A percentile compares a stretch with the other conserved stretches of the same genome.
Evolutionary conservation across 2,888 invertebrate species (phyloP).

Genomic region (Xylocampa areola): DNA sequence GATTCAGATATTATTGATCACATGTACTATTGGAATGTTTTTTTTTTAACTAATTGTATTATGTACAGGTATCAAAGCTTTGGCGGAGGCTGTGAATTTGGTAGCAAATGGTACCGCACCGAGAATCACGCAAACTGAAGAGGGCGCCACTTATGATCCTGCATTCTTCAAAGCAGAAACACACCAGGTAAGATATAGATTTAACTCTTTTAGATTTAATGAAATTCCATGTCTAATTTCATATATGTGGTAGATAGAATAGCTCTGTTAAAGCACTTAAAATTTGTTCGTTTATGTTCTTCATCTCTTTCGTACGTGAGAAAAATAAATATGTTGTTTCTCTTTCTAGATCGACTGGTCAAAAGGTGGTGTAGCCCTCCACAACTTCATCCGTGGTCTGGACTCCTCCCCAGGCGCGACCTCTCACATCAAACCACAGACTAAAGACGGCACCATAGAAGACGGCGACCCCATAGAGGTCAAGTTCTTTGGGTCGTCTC

Average conservation of each 20-base stretch:
- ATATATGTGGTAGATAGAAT: no score
- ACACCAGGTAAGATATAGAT: slow-evolving; percentile 91
- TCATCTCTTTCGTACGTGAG: no score
- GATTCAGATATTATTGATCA: no score
- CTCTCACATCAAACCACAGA: slow-evolving; percentile 84
- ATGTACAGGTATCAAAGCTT: slow-evolving; percentile 90
- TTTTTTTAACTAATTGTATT: not conserved
- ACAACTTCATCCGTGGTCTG: slow-evolving; percentile 97
- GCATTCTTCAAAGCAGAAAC: slow-evolving; percentile 96
- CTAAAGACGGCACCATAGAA: slow-evolving; percentile 77
- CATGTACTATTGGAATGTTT: no score
- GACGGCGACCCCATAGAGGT: slow-evolving; percentile 74
- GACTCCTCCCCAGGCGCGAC: slow-evolving; percentile 98
- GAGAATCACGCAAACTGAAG: slow-evolving; percentile 93
- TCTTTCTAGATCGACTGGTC: slow-evolving; percentile 92
- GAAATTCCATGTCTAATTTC: no score
- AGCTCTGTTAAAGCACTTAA: no score
- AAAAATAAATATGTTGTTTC: no score
- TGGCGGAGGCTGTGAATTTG: slow-evolving; percentile 95
- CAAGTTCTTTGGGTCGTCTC: slow-evolving; percentile 93
- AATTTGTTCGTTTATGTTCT: no score
- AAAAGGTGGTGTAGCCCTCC: slow-evolving; percentile 93
- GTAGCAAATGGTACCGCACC: slow-evolving; percentile 96
- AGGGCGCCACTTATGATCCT: slow-evolving; percentile 98
- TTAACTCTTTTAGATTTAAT: no score